Percentiles rank a stretch among this genome's conserved stretches.
These are phyloP conservation scores for Crossocerus cetratus DNA, from an alignment of 2,888 invertebrate genomes.

Conservation along the genomic window DNA sequence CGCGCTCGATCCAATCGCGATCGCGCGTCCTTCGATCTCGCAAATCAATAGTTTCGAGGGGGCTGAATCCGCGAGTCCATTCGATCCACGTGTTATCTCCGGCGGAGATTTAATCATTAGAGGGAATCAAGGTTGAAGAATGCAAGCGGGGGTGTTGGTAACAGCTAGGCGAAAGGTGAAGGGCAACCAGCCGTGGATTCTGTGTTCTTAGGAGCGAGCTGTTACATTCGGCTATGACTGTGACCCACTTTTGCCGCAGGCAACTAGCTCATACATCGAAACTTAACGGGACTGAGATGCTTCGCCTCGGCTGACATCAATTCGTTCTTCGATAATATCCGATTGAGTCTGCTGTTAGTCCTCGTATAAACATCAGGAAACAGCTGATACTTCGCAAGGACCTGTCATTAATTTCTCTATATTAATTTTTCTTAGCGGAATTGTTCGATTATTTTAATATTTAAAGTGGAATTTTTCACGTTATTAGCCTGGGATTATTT, in stretches of 20 bases:
- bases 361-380: constrained; percentile 8
- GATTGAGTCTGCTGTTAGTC: no score
- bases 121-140: constrained; percentile 12
- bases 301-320: constrained; percentile 71
- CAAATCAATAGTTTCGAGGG: no score
- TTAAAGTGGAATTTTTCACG: no score
- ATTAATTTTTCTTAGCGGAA: no score
- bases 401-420: no score
- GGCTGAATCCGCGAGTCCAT: not conserved
- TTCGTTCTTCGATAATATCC: constrained; percentile 61
- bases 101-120: constrained; percentile 6
- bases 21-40: no score
- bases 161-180: not conserved
- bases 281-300: constrained; percentile 75
- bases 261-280: constrained; percentile 74
- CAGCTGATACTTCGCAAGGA: no score
- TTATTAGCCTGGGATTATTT: no score
- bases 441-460: no score
- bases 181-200: constrained; percentile 15
- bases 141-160: not conserved
- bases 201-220: constrained; percentile 61
- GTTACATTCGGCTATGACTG: constrained; percentile 73
- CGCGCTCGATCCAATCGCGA: no score
- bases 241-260: constrained; percentile 73
- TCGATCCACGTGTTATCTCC: not conserved